A percentile compares a stretch with the other conserved stretches of the same genome.
These are phyloP conservation scores for Pantelozetes paolii DNA, from an alignment of 2,888 invertebrate genomes.

Conservation along the genomic window DNA sequence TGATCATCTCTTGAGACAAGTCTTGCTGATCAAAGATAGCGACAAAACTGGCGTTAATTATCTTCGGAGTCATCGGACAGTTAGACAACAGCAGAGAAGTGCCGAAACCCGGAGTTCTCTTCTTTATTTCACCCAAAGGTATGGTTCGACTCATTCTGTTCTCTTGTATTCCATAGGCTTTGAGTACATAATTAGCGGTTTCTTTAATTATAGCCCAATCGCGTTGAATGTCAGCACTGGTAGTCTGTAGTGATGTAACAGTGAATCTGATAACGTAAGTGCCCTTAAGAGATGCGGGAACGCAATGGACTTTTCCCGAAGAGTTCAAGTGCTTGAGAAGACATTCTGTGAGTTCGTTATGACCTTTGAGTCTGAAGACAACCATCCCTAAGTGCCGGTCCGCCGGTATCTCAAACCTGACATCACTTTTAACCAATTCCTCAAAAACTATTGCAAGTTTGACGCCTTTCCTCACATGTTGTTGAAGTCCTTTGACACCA, in stretches of 20 bases:
- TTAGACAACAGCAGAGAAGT: slow-evolving; percentile 88
- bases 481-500: slow-evolving; percentile 83
- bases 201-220: slow-evolving; percentile 67
- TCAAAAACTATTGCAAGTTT: slow-evolving; percentile 85
- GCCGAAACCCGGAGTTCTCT: slow-evolving; percentile 80
- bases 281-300: slow-evolving; percentile 86
- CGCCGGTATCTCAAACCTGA: slow-evolving; percentile 84
- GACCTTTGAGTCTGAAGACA: slow-evolving; percentile 70
- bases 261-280: slow-evolving; percentile 80
- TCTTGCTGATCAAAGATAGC: slow-evolving; percentile 80
- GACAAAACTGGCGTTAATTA: slow-evolving; percentile 87
- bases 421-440: slow-evolving; percentile 72
- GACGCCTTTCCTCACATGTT: slow-evolving; percentile 88
- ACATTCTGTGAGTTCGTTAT: slow-evolving; percentile 70
- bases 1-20: slow-evolving; percentile 65
- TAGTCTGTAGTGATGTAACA: slow-evolving; percentile 78
- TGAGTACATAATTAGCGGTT: slow-evolving; percentile 52
- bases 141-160: slow-evolving; percentile 53
- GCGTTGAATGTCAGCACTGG: slow-evolving; percentile 59
- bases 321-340: slow-evolving; percentile 80
- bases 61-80: slow-evolving; percentile 93
- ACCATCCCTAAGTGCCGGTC: slow-evolving; percentile 81
- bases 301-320: slow-evolving; percentile 83
- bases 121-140: slow-evolving; percentile 66
- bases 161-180: slow-evolving; percentile 55